A percentile compares a stretch with the other conserved stretches of the same genome.
These are phyloP conservation scores for Phengaris arion DNA, from an alignment of 2,888 invertebrate genomes.

Conservation along the genomic window DNA sequence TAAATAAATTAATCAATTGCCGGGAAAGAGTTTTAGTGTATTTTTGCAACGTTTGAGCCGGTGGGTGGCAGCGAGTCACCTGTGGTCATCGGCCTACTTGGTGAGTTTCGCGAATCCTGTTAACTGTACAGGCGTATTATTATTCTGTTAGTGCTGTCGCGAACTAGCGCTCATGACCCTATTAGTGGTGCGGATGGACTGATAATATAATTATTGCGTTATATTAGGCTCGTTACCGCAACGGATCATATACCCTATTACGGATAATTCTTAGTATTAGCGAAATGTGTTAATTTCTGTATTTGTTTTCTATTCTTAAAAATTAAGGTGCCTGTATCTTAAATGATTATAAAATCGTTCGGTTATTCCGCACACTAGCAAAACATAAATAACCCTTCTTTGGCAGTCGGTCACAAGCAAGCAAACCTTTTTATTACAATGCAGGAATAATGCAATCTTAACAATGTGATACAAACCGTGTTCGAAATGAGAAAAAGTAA, in stretches of 20 bases:
- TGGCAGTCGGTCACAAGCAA: neutral
- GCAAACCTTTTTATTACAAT: neutral
- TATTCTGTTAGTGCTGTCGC: constrained; percentile 72
- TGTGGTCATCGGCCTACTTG: constrained; percentile 75
- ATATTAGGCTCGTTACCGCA: neutral
- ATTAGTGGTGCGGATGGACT: constrained; percentile 36
- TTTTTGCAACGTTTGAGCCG: constrained; percentile 48
- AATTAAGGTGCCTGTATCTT: neutral
- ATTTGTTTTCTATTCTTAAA: neutral
- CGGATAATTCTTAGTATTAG: neutral
- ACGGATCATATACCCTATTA: neutral
- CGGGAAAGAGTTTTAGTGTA: constrained; percentile 48
- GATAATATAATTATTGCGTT: constrained; percentile 27
- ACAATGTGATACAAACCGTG: neutral
- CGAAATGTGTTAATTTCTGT: no score
- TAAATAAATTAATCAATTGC: neutral
- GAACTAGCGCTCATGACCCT: constrained; percentile 59
- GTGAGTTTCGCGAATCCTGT: constrained; percentile 77
- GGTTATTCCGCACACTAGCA: neutral
- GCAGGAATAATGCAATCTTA: neutral
- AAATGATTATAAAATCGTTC: neutral
- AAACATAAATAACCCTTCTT: neutral
- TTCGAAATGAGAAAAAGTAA: constrained; percentile 5
- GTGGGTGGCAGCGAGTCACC: constrained; percentile 53
- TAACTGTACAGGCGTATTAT: constrained; percentile 74